phyloP scores from a whole-genome alignment of 1,140 invertebrate species.

The Atta colombica region DNA sequence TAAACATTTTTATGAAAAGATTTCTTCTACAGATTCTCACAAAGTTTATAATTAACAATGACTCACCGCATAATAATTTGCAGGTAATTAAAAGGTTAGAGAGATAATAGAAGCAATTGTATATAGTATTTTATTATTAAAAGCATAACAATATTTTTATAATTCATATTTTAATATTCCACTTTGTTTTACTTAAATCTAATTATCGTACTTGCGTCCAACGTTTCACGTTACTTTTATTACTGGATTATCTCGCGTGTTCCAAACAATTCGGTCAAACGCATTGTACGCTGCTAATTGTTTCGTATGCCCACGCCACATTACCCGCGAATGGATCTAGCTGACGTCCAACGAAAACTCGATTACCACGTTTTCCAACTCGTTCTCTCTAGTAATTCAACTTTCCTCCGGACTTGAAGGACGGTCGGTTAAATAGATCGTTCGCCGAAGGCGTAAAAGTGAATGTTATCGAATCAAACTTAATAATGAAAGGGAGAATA shows the following conservation, averaged over 20 bases:
- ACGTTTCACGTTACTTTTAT: conserved; percentile 31
- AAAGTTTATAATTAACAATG: neutral
- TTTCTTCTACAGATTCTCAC: neutral
- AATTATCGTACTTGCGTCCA: conserved; percentile 3
- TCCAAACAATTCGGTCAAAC: conserved; percentile 51
- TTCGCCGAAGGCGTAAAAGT: conserved; percentile 59
- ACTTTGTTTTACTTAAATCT: conserved; percentile 14
- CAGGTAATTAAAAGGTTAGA: neutral
- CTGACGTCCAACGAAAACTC: conserved; percentile 68
- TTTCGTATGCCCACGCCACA: conserved; percentile 20
- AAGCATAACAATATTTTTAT: neutral
- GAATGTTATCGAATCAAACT: conserved; percentile 61
- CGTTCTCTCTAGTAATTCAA: conserved; percentile 73
- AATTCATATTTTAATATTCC: conserved; percentile 1
- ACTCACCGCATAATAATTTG: neutral
- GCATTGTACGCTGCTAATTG: conserved; percentile 56
- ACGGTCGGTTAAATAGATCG: conserved; percentile 56
- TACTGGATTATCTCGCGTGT: conserved; percentile 35
- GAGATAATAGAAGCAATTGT: conserved; percentile 27
- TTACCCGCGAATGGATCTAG: conserved; percentile 34
- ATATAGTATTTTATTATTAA: neutral
- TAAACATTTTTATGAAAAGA: neutral
- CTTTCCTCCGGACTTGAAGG: conserved; percentile 72
- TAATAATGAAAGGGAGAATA: conserved; percentile 61
- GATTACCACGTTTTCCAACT: conserved; percentile 74